A percentile compares a stretch with the other conserved stretches of the same genome.
Evolutionary conservation across 2,797 vertebrate genomes (phyloP).

Genomic region (Crenichthys baileyi): DNA sequence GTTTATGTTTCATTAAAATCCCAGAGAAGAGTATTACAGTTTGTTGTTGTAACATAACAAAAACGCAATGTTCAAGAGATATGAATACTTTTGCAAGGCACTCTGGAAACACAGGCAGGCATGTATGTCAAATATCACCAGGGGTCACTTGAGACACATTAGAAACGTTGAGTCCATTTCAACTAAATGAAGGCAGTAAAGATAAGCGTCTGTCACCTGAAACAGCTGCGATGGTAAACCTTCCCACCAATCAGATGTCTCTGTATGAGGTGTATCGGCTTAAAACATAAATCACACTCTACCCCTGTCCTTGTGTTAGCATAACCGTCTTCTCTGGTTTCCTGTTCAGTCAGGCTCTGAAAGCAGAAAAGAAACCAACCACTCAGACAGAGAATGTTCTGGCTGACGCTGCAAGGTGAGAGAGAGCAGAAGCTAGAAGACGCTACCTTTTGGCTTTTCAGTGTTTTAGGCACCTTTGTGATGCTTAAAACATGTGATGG

Average conservation of each 20-base stretch:
- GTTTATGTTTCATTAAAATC: not conserved
- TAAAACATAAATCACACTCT: slow-evolving; percentile 78
- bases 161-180: not conserved
- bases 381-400: not conserved
- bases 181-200: not conserved
- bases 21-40: not conserved
- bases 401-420: not conserved
- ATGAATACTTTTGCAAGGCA: not conserved
- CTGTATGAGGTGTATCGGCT: slow-evolving; percentile 88
- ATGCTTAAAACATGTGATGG: slow-evolving; percentile 21
- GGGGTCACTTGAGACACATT: slow-evolving; percentile 13
- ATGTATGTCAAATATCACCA: not conserved
- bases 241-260: slow-evolving; percentile 83
- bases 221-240: slow-evolving; percentile 90
- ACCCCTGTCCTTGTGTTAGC: slow-evolving; percentile 11
- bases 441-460: slow-evolving; percentile 46
- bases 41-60: not conserved
- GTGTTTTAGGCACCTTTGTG: slow-evolving; percentile 18
- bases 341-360: slow-evolving; percentile 38
- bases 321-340: slow-evolving; percentile 13
- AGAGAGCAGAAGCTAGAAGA: not conserved
- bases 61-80: not conserved
- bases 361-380: slow-evolving; percentile 35
- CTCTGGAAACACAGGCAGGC: not conserved
- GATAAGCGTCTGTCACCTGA: slow-evolving; percentile 78